Conservation (phyloP, 2,797 vertebrate species). For the Sebastes vulpes region DNA sequence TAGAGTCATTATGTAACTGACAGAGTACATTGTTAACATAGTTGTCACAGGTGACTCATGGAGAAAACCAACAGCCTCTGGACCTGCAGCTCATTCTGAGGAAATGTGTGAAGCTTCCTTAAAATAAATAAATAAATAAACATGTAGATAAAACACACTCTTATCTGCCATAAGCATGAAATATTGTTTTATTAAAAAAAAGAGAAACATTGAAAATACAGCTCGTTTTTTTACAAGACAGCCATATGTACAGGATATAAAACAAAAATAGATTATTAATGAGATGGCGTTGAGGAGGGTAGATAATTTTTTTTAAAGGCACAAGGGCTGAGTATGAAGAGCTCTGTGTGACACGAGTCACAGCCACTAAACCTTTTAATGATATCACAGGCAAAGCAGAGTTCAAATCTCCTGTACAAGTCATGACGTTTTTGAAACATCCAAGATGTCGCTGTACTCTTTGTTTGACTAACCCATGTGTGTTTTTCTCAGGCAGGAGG, state of each 20-base stretch:
- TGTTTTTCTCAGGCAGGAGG: conserved; percentile 41
- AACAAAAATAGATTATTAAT: conserved; percentile 59
- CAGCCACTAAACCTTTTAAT: neutral
- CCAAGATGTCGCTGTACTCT: neutral
- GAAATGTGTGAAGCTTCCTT: neutral
- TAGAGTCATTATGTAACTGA: neutral
- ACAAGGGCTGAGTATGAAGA: conserved; percentile 40
- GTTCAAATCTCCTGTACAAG: neutral
- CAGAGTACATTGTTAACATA: neutral
- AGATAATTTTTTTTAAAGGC: conserved; percentile 49
- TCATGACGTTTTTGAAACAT: neutral
- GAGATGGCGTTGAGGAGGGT: conserved; percentile 12
- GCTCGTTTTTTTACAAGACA: conserved; percentile 87
- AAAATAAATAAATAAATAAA: no score
- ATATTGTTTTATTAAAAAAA: conserved; percentile 73
- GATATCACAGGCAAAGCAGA: neutral
- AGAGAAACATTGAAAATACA: conserved; percentile 71
- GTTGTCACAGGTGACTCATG: neutral
- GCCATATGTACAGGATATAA: conserved; percentile 84
- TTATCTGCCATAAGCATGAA: conserved; percentile 35
- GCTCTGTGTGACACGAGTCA: neutral
- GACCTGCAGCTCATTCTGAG: neutral
- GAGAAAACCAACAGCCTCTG: neutral
- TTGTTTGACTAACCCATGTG: conserved; percentile 18
- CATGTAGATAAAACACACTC: neutral